Evolutionary conservation across 2,113 vertebrate genomes (phyloP).

Genomic region (Mobula hypostoma): DNA sequence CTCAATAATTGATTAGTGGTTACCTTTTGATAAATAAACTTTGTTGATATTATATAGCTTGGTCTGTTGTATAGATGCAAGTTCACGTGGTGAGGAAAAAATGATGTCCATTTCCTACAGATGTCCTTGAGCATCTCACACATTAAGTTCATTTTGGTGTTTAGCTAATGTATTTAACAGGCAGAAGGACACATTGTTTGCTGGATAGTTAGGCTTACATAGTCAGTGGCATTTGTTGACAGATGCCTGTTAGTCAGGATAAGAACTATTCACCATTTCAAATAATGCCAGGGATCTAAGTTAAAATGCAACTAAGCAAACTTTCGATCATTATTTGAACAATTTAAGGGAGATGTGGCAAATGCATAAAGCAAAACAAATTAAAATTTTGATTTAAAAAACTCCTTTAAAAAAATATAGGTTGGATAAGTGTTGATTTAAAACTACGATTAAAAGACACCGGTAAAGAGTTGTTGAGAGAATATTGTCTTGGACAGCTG

Average conservation of each 20-base stretch:
- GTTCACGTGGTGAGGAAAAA: slow-evolving; percentile 2
- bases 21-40: neutral
- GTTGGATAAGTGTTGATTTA: neutral
- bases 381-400: neutral
- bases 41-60: neutral
- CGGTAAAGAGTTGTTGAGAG: neutral
- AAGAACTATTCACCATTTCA: neutral
- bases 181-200: neutral
- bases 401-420: too few relatives aligned
- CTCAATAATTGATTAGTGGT: neutral
- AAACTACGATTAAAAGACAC: neutral
- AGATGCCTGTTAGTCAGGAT: neutral
- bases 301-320: neutral
- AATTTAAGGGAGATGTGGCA: neutral
- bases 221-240: neutral
- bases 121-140: too few relatives aligned
- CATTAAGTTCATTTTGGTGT: neutral
- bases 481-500: neutral
- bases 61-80: neutral
- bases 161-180: neutral
- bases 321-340: neutral
- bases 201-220: neutral
- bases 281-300: neutral
- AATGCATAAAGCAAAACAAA: neutral
- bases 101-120: neutral